Base-by-base conservation (phyloP, 2,797 vertebrate genomes). In the Rhynchotus rufescens region DNA sequence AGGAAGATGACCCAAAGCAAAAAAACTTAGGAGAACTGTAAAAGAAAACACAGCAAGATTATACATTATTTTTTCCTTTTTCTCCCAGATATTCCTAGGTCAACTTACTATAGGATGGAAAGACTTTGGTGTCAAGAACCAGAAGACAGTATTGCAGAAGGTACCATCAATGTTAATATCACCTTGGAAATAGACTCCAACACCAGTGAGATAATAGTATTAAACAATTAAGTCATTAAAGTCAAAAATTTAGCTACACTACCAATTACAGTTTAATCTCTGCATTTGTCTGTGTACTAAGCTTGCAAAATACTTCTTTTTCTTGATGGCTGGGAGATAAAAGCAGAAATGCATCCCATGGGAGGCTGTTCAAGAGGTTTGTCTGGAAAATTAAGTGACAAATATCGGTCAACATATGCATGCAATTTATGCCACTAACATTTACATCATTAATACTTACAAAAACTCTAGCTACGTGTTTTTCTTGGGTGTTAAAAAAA, bases 281-380 rank as follows among this genome's bases (percentile, higher is more conserved):
- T 32, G 15, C 12, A 76, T 52, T 38, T 88, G 4, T 60, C 26
- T 61, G 19, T 64, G 26, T 60, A 25, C 42, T 67, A 92, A 56
- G 15, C 12, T 40, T 90, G 51, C 30, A 76, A 80, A 69, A 75
- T 32, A 73, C 8, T 6, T 78, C 30, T 32, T 86, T 91, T 49
- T 2, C 72, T 84, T 66, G 64, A 59, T 84, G 67, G 32, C 5
- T n/a, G 47, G 51, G 45, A 88, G 44, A 52, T 69, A 79, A 76
- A 95, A 89, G 45, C 21, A 62, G 30, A 83, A 92, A 78, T 64
- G 12, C 28, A 76, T 77, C 66, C 78, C 80, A 32, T 90, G 68
- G 40, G n/a, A 86, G 77, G 88, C 9, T 61, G 20, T 65, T 78
- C 69, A 84, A 82, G 38, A 80, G 9, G 28, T 67, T 75, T 32